phyloP scores from a whole-genome alignment of 2,888 invertebrate species.

The Argyresthia albistria region DNA sequence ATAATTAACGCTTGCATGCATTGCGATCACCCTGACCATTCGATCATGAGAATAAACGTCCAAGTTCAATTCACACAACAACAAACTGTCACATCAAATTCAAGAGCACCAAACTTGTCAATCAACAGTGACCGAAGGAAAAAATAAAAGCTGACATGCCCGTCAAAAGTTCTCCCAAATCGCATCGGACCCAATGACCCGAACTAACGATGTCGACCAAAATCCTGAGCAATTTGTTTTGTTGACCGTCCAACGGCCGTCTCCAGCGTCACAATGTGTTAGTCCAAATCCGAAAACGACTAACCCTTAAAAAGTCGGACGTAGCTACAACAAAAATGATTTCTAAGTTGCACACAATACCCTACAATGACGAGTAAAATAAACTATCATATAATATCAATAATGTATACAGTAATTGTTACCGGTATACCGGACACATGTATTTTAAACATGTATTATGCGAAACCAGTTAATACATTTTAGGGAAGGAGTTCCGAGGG shows the following conservation, averaged over 20 bases:
- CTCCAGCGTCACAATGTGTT: slow-evolving; percentile 26
- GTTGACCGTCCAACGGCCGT: slow-evolving; percentile 21
- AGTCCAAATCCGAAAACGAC: slow-evolving; percentile 20
- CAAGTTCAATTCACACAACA: neutral
- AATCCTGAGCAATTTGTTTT: slow-evolving; percentile 51
- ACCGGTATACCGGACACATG: slow-evolving; percentile 53
- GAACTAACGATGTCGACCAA: slow-evolving; percentile 64
- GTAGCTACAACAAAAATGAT: slow-evolving; percentile 27
- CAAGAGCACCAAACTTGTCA: slow-evolving; percentile 33
- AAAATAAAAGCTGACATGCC: slow-evolving; percentile 55
- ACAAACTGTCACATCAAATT: slow-evolving; percentile 2
- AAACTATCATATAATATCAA: slow-evolving; percentile 72
- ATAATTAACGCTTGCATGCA: too few species aligned
- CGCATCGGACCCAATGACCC: slow-evolving; percentile 67
- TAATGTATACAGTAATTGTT: slow-evolving; percentile 46
- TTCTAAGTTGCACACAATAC: slow-evolving; percentile 30
- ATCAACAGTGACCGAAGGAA: slow-evolving; percentile 34
- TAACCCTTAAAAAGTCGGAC: neutral
- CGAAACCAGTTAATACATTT: slow-evolving; percentile 55
- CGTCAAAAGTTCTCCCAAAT: slow-evolving; percentile 68
- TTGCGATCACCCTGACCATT: too few species aligned
- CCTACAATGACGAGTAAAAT: slow-evolving; percentile 48
- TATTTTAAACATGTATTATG: slow-evolving; percentile 70
- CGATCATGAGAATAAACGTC: too few species aligned
- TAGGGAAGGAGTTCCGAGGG: slow-evolving; percentile 14